Percentiles rank a stretch among this genome's conserved stretches.
These are phyloP conservation scores for Gorilla gorilla DNA, from an alignment of 2,113 vertebrate genomes.

Conservation along the genomic window DNA sequence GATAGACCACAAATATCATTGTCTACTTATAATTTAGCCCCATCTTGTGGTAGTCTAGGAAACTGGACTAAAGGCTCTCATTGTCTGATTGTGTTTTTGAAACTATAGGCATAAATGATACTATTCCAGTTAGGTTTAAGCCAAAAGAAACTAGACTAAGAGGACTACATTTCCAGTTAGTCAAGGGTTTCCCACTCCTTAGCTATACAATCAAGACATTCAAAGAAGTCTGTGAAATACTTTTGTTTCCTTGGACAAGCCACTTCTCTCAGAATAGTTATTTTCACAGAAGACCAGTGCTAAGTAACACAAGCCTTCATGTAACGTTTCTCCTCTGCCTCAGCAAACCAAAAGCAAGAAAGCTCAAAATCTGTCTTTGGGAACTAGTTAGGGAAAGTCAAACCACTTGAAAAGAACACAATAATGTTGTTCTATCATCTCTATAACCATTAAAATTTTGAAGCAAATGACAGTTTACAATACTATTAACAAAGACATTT, in stretches of 20 bases:
- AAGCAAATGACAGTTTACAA: conserved; percentile 33
- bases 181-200: neutral
- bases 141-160: neutral
- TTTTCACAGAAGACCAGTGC: neutral
- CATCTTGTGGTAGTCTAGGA: conserved; percentile 62
- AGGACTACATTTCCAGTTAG: neutral
- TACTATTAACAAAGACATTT: conserved; percentile 39
- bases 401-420: conserved; percentile 6
- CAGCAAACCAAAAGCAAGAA: neutral
- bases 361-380: neutral
- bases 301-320: neutral
- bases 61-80: neutral
- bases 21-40: conserved; percentile 54
- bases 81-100: conserved; percentile 37
- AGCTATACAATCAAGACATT: neutral
- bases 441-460: neutral
- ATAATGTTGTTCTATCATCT: neutral
- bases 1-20: neutral
- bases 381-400: neutral
- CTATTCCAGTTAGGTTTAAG: neutral
- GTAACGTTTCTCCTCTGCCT: neutral
- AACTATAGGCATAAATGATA: conserved; percentile 33
- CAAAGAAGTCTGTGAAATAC: neutral
- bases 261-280: neutral
- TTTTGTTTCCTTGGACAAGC: neutral